Evolutionary conservation across 2,888 invertebrate genomes (phyloP).

Genomic region (Lasioglossum vierecki): DNA sequence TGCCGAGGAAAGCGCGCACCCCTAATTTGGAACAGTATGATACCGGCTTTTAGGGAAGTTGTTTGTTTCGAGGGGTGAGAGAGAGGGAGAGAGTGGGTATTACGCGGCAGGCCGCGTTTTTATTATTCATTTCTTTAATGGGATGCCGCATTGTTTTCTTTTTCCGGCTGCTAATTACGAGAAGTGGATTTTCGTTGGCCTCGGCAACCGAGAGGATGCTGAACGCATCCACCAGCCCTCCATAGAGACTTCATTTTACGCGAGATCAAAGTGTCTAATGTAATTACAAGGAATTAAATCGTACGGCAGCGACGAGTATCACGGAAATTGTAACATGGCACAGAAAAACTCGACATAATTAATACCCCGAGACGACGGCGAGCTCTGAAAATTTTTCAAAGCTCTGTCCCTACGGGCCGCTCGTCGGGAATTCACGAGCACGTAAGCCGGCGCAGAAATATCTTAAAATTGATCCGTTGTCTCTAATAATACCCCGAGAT

Average conservation of each 20-base stretch:
- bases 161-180: slow-evolving; percentile 1
- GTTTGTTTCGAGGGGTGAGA: background rate
- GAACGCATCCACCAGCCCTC: background rate
- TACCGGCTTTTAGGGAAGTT: slow-evolving; percentile 16
- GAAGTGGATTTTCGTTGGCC: slow-evolving; percentile 17
- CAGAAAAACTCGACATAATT: background rate
- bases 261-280: slow-evolving; percentile 13
- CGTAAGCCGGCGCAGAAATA: background rate
- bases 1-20: background rate
- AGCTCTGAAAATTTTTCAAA: background rate
- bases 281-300: slow-evolving; percentile 6
- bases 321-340: background rate
- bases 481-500: background rate
- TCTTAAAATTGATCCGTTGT: background rate
- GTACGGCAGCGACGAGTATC: background rate
- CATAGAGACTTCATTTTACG: slow-evolving; percentile 2
- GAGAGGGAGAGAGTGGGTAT: background rate
- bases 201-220: background rate
- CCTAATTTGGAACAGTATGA: background rate
- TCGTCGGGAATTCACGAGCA: background rate
- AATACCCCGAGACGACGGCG: background rate
- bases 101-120: background rate
- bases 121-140: slow-evolving; percentile 19
- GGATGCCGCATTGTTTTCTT: background rate
- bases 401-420: background rate